A percentile compares a stretch with the other conserved stretches of the same genome.
These are phyloP conservation scores for Watsonalla cultraria DNA, from an alignment of 2,888 invertebrate species.

Conservation along the genomic window DNA sequence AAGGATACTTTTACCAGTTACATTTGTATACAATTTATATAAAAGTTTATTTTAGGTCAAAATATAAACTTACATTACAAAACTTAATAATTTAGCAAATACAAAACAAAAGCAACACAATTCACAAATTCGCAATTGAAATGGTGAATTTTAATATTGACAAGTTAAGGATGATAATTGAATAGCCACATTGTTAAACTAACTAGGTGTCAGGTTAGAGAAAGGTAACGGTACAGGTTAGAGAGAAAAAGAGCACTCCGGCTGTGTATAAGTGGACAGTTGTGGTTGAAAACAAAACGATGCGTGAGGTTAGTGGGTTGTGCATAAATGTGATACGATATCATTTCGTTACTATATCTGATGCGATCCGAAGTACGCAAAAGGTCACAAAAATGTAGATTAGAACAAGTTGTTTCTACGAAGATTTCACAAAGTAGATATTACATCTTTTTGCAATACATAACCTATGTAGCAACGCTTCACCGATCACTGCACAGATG, in stretches of 20 bases:
- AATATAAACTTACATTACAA: background rate
- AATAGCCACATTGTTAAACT: slow-evolving; percentile 5
- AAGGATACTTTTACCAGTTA: too few species aligned
- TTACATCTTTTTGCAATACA: too few species aligned
- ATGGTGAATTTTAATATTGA: background rate
- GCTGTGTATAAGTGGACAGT: slow-evolving; percentile 20
- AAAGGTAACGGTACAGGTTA: slow-evolving; percentile 42
- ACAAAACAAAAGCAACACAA: background rate
- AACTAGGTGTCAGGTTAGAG: slow-evolving; percentile 33
- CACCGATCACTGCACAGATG: too few species aligned
- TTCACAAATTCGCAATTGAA: background rate
- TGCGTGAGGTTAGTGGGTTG: slow-evolving; percentile 22
- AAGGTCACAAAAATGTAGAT: too few species aligned
- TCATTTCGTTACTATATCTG: background rate
- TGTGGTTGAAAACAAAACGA: slow-evolving; percentile 16
- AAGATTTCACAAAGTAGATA: too few species aligned
- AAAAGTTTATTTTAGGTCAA: too few species aligned
- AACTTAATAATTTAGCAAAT: background rate
- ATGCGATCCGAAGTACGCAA: background rate
- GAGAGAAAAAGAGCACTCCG: slow-evolving; percentile 61
- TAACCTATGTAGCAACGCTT: too few species aligned
- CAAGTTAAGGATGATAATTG: slow-evolving; percentile 6
- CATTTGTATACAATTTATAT: too few species aligned
- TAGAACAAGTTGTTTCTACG: too few species aligned
- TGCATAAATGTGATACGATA: background rate